phyloP scores from a whole-genome alignment of 2,888 invertebrate genomes.

The Platycheirus albimanus region DNA sequence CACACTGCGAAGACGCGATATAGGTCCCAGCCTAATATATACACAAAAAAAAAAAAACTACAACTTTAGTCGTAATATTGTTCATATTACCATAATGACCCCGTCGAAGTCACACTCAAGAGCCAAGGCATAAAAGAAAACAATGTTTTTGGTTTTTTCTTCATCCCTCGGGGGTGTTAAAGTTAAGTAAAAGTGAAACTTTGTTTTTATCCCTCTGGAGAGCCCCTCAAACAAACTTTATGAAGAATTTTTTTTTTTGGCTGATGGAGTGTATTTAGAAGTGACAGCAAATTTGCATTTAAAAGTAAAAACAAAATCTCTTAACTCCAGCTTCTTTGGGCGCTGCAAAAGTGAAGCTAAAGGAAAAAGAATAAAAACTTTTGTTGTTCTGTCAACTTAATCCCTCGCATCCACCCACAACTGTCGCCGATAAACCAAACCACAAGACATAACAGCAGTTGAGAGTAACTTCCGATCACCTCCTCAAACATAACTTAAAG shows the following conservation, averaged over 20 bases:
- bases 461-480: constrained; percentile 40
- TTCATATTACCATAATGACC: constrained; percentile 67
- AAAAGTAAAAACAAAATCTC: constrained; percentile 30
- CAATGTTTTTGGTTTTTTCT: constrained; percentile 29
- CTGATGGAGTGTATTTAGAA: constrained; percentile 40
- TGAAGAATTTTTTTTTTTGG: neutral
- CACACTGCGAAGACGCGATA: too few species aligned
- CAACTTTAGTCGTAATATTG: constrained; percentile 51
- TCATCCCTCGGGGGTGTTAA: constrained; percentile 50
- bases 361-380: constrained; percentile 17
- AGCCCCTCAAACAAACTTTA: constrained; percentile 15
- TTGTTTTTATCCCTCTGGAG: constrained; percentile 29
- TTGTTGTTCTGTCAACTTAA: constrained; percentile 16
- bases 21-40: constrained; percentile 17
- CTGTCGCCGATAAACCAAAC: neutral
- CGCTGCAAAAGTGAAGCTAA: constrained; percentile 48
- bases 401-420: neutral
- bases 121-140: constrained; percentile 10
- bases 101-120: constrained; percentile 35
- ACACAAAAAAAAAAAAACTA: constrained; percentile 16
- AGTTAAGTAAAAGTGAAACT: constrained; percentile 68
- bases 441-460: neutral
- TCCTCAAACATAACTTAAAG: constrained; percentile 27
- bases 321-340: constrained; percentile 3
- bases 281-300: constrained; percentile 62